Conservation (phyloP, 1,140 invertebrate species). For the Drosophila jambulina region DNA sequence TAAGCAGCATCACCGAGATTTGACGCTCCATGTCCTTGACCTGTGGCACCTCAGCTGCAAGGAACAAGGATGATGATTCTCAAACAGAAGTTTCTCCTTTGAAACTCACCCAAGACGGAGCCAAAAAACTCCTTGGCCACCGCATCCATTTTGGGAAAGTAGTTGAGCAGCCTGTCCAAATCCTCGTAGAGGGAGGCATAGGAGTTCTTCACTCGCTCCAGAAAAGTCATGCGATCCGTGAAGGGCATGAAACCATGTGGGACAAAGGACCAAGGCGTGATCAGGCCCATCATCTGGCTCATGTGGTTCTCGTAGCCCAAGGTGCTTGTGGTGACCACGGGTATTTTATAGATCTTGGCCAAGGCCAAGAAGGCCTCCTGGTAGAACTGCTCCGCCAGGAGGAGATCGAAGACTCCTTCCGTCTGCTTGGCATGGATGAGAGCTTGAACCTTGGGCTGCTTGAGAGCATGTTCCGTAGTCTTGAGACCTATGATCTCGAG, state of each 20-base stretch:
- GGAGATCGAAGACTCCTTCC: slow-evolving; percentile 82
- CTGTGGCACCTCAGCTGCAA: slow-evolving; percentile 84
- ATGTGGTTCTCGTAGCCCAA: slow-evolving; percentile 80
- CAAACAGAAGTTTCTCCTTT: accelerated
- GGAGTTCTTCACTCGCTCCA: slow-evolving; percentile 80
- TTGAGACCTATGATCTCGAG: slow-evolving; percentile 72
- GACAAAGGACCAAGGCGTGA: slow-evolving; percentile 80
- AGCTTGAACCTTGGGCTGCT: slow-evolving; percentile 77
- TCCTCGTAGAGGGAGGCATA: slow-evolving; percentile 66
- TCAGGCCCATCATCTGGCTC: slow-evolving; percentile 81
- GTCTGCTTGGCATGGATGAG: slow-evolving; percentile 76
- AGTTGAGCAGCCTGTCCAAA: slow-evolving; percentile 54
- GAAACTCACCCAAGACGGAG: slow-evolving; percentile 65
- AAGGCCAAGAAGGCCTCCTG: slow-evolving; percentile 84
- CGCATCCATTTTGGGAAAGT: slow-evolving; percentile 83
- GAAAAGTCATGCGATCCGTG: slow-evolving; percentile 83
- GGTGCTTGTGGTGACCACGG: slow-evolving; percentile 77
- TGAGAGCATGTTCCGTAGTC: slow-evolving; percentile 78
- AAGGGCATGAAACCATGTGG: slow-evolving; percentile 74
- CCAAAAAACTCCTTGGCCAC: slow-evolving; percentile 76
- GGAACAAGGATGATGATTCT: not conserved
- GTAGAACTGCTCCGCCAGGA: slow-evolving; percentile 84
- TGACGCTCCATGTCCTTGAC: slow-evolving; percentile 86
- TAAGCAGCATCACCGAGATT: slow-evolving; percentile 84
- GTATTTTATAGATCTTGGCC: slow-evolving; percentile 80